Conservation (phyloP, 2,113 vertebrate genomes). For the Leiothrix lutea region DNA sequence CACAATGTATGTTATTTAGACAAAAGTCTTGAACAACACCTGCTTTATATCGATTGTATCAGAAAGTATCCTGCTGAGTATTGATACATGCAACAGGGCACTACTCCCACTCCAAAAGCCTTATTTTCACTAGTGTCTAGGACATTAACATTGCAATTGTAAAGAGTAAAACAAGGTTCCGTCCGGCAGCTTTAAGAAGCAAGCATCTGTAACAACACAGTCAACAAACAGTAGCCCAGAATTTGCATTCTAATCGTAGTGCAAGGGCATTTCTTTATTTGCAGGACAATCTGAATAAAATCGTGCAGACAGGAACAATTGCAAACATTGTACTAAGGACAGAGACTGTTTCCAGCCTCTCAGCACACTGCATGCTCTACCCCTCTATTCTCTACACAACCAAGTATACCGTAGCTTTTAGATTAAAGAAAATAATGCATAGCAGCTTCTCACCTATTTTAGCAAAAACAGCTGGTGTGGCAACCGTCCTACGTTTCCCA, state of each 20-base stretch:
- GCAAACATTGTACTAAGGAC: background rate
- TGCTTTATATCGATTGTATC: background rate
- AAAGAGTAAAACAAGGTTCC: background rate
- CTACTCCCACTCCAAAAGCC: background rate
- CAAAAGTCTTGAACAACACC: conserved; percentile 27
- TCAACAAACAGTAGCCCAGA: background rate
- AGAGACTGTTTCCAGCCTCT: background rate
- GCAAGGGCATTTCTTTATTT: background rate
- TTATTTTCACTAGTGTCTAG: background rate
- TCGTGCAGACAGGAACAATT: background rate
- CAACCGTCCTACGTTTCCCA: conserved; percentile 82
- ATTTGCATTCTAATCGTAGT: conserved; percentile 3
- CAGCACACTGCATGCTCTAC: background rate
- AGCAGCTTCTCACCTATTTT: conserved; percentile 90
- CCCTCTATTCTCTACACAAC: conserved; percentile 14
- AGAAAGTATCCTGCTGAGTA: conserved; percentile 11
- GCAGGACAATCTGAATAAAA: conserved; percentile 24
- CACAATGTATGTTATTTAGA: background rate
- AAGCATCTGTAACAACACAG: conserved; percentile 5
- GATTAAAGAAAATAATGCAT: conserved; percentile 43
- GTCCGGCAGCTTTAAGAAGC: background rate
- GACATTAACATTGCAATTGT: background rate
- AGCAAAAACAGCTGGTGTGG: conserved; percentile 87
- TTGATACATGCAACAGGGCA: conserved; percentile 61
- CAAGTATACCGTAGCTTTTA: conserved; percentile 2